Conservation (phyloP, 2,797 vertebrate species). For the Cetoscarus ocellatus region DNA sequence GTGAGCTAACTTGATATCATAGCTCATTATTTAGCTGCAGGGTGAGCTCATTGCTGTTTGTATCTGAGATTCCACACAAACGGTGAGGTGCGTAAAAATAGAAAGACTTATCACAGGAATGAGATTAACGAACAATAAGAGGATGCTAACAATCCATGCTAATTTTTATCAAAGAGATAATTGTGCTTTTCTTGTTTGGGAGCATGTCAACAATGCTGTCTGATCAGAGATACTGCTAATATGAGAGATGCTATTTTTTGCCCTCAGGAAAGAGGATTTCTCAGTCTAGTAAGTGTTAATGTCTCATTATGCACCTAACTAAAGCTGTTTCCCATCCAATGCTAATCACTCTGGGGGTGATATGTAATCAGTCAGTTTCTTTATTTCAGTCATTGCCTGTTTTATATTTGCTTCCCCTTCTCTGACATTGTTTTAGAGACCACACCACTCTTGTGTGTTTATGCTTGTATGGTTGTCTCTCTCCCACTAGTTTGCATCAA, state of each 20-base stretch:
- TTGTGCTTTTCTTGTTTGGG: background rate
- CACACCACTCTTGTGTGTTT: no score
- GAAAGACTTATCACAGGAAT: background rate
- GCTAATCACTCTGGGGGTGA: background rate
- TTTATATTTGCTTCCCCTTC: background rate
- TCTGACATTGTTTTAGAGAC: no score
- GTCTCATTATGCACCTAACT: background rate
- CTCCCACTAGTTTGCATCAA: no score
- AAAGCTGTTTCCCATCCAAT: background rate
- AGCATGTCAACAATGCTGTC: constrained; percentile 1
- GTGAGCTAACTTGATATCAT: constrained; percentile 13
- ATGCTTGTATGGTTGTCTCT: no score
- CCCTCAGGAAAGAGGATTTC: background rate
- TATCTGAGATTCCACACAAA: constrained; percentile 11
- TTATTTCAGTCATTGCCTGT: background rate
- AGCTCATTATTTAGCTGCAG: constrained; percentile 32
- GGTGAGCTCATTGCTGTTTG: constrained; percentile 22
- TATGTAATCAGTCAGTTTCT: background rate
- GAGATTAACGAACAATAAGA: constrained; percentile 11
- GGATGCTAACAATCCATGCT: constrained; percentile 9
- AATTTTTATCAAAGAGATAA: constrained; percentile 21
- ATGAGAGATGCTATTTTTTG: background rate
- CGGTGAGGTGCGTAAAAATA: constrained; percentile 5
- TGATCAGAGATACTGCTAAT: constrained; percentile 27
- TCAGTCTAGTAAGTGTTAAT: background rate